A percentile compares a stretch with the other conserved stretches of the same genome.
These are phyloP conservation scores for Caiman crocodilus DNA, from an alignment of 2,797 vertebrate genomes.

Conservation along the genomic window DNA sequence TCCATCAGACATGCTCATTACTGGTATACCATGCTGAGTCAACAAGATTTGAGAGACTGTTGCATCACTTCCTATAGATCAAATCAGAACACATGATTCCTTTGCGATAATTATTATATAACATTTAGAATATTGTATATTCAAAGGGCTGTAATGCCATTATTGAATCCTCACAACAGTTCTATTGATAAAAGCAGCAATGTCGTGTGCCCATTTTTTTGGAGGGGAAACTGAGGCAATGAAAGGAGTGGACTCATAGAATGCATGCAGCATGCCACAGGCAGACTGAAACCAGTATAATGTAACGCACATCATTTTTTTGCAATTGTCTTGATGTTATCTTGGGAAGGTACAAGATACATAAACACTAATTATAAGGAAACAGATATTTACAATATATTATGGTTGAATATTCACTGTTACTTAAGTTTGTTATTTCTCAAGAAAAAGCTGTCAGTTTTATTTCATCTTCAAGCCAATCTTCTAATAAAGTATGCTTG, in stretches of 20 bases:
- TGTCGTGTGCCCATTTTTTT: no score
- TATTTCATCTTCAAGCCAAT: background rate
- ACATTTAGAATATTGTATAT: background rate
- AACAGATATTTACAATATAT: background rate
- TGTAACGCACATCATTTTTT: background rate
- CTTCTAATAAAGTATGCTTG: background rate
- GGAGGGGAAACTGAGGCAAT: background rate
- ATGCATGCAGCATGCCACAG: background rate
- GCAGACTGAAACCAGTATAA: background rate
- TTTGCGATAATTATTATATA: background rate
- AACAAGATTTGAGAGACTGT: conserved; percentile 93
- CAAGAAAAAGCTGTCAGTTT: background rate
- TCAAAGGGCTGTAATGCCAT: background rate
- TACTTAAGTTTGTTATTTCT: background rate
- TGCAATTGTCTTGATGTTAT: background rate
- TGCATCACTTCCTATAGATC: conserved; percentile 86
- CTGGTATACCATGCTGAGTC: conserved; percentile 94
- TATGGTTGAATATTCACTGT: background rate
- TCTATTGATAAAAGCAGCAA: background rate
- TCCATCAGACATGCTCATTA: conserved; percentile 93
- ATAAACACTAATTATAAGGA: background rate
- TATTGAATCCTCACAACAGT: background rate
- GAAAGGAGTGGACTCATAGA: background rate
- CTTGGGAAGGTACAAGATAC: background rate
- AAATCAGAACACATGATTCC: conserved; percentile 49